Conservation (phyloP, 2,888 invertebrate species). For the Spisula subtruncata region DNA sequence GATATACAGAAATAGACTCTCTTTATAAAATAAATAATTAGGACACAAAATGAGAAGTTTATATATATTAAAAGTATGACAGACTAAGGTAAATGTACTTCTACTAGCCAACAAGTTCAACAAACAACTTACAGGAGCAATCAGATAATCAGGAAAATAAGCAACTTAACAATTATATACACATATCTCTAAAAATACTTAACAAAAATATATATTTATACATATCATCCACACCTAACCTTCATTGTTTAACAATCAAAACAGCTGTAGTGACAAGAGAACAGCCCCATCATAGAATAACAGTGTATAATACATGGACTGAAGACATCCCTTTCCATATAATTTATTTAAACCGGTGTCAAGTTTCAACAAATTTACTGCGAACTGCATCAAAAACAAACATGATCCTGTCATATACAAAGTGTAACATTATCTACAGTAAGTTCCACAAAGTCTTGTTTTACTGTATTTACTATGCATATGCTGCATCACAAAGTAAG, state of each 20-base stretch:
- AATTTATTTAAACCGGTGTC: not conserved
- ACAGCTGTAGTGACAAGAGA: not conserved
- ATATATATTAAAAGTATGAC: not conserved
- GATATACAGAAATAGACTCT: constrained; percentile 23
- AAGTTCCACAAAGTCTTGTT: no score
- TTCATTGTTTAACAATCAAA: not conserved
- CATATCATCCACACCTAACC: not conserved
- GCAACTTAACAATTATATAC: constrained; percentile 28
- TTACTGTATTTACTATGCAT: no score
- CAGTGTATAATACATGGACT: not conserved
- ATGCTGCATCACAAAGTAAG: no score
- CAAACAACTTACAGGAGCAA: not conserved
- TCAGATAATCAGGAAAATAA: not conserved
- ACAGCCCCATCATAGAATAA: not conserved
- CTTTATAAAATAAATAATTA: constrained; percentile 17
- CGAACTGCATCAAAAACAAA: not conserved
- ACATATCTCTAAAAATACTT: constrained; percentile 13
- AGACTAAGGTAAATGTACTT: not conserved
- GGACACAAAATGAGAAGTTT: not conserved
- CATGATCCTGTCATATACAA: no score
- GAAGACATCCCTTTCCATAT: not conserved
- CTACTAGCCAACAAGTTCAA: not conserved
- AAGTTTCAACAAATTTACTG: not conserved
- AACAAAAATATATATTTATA: constrained; percentile 31
- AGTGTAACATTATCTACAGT: not conserved